Percentiles rank a stretch among this genome's conserved stretches.
phyloP scores from a whole-genome alignment of 1,140 invertebrate genomes.

The Zophobas atratus region DNA sequence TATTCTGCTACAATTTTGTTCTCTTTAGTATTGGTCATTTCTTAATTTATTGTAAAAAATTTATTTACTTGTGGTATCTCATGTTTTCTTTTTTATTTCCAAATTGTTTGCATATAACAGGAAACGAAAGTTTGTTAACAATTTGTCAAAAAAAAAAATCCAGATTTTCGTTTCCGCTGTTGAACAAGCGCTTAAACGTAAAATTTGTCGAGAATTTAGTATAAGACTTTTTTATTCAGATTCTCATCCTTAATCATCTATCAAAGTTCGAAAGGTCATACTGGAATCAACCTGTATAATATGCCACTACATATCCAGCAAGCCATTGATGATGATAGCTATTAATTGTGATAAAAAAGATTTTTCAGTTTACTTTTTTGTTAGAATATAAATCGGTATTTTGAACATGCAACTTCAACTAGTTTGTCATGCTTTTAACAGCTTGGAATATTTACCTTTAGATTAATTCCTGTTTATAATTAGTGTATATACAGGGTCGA shows the following conservation, averaged over 20 bases:
- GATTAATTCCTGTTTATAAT: constrained; percentile 39
- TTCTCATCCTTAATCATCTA: not conserved
- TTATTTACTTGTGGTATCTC: constrained; percentile 1
- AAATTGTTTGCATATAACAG: constrained; percentile 12
- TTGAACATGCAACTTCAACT: constrained; percentile 21
- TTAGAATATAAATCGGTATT: constrained; percentile 31
- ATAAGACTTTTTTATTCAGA: no score
- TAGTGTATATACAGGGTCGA: not conserved
- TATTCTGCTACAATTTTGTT: no score
- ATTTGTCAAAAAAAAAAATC: constrained; percentile 7
- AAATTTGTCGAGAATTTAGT: not conserved
- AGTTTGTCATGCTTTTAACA: constrained; percentile 33
- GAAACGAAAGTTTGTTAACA: constrained; percentile 9
- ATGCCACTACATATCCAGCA: constrained; percentile 2
- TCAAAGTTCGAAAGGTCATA: not conserved
- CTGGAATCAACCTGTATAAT: not conserved
- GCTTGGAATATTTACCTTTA: constrained; percentile 32
- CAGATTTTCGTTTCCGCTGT: constrained; percentile 4
- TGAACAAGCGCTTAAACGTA: not conserved
- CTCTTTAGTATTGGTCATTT: no score
- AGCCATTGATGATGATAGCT: constrained; percentile 1
- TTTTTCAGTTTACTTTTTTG: constrained; percentile 18
- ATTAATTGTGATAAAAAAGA: constrained; percentile 13
- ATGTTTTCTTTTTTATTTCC: constrained; percentile 9
- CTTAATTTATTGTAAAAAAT: not conserved